Percentiles rank a stretch among this genome's conserved stretches.
phyloP scores from a whole-genome alignment of 2,113 vertebrate genomes.

The Microtus richardsoni region DNA sequence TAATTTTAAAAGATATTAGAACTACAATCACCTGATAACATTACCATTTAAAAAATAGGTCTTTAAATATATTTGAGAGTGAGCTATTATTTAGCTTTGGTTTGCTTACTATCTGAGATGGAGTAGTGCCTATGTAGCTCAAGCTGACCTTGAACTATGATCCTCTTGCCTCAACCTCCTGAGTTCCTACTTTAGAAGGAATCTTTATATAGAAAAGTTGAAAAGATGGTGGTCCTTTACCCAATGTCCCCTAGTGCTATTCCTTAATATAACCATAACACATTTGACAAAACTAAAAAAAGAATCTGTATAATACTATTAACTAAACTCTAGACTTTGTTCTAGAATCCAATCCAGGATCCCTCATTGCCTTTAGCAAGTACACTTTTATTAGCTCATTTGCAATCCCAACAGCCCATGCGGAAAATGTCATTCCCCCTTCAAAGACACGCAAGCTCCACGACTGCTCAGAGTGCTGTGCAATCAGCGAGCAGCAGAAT shows the following conservation, averaged over 20 bases:
- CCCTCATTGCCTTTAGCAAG: neutral
- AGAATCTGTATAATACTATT: neutral
- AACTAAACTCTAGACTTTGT: neutral
- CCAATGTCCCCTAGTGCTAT: neutral
- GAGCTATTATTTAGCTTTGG: neutral
- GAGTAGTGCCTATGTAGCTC: neutral
- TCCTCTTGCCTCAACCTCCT: neutral
- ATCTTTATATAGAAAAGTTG: slow-evolving; percentile 32
- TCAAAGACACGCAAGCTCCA: slow-evolving; percentile 10
- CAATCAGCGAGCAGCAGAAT: neutral
- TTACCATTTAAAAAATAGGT: neutral
- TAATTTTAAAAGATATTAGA: slow-evolving; percentile 31
- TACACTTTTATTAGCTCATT: slow-evolving; percentile 40
- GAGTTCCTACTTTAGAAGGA: neutral
- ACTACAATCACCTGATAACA: slow-evolving; percentile 24
- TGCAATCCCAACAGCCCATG: neutral
- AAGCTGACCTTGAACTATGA: neutral
- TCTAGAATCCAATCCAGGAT: slow-evolving; percentile 43
- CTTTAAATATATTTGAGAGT: neutral
- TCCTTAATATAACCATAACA: neutral
- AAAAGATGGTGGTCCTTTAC: neutral
- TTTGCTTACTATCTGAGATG: neutral
- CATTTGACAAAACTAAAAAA: slow-evolving; percentile 52
- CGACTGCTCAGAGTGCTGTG: neutral
- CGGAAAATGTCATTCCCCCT: slow-evolving; percentile 20